phyloP scores from a whole-genome alignment of 1,140 invertebrate genomes.

The Charaxes varanes region DNA sequence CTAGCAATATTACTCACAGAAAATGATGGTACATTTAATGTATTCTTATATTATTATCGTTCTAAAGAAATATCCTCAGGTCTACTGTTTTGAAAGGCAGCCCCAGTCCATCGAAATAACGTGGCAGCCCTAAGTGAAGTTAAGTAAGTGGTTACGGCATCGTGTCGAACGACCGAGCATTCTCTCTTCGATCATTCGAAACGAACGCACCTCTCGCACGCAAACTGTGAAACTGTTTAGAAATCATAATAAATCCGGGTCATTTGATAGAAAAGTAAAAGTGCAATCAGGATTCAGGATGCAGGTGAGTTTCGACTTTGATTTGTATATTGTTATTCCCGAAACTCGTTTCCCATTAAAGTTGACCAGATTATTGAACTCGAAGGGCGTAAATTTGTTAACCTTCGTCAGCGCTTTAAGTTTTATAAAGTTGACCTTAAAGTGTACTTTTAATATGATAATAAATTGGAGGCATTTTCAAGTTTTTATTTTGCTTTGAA shows the following conservation, averaged over 20 bases:
- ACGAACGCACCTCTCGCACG: conserved; percentile 27
- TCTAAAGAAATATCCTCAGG: too few species aligned
- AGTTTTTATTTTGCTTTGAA: not conserved
- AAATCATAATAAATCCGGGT: conserved; percentile 44
- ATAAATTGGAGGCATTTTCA: not conserved
- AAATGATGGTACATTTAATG: too few species aligned
- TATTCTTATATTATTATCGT: too few species aligned
- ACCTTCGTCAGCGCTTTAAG: not conserved
- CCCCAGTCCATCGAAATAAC: too few species aligned
- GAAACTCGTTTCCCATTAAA: conserved; percentile 8
- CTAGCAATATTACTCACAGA: too few species aligned
- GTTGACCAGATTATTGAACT: conserved; percentile 19
- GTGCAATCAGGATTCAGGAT: conserved; percentile 24
- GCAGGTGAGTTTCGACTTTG: conserved; percentile 13
- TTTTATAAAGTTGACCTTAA: not conserved
- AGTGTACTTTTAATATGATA: not conserved
- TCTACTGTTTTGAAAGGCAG: too few species aligned
- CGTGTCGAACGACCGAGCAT: conserved; percentile 29
- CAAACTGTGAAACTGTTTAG: conserved; percentile 31
- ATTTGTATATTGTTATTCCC: not conserved
- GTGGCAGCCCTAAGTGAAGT: too few species aligned
- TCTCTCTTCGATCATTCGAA: conserved; percentile 39
- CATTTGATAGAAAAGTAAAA: conserved; percentile 44
- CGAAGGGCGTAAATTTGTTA: conserved; percentile 20
- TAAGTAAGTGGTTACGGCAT: conserved; percentile 67